phyloP scores from a whole-genome alignment of 2,797 vertebrate genomes.

The Paramormyrops hopkinsi region DNA sequence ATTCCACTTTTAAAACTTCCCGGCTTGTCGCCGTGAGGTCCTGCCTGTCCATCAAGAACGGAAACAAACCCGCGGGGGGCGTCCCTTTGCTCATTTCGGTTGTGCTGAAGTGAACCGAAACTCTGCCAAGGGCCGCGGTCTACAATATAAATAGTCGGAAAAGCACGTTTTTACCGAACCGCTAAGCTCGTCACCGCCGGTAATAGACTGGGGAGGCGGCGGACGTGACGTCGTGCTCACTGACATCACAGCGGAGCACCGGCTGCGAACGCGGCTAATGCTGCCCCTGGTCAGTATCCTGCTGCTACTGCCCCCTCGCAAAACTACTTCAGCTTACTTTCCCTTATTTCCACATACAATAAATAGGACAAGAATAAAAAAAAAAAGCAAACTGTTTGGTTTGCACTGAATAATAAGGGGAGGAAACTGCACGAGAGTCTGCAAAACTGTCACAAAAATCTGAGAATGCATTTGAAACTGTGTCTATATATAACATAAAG shows the following conservation, averaged over 20 bases:
- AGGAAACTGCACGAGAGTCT: neutral
- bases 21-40: slow-evolving; percentile 42
- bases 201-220: neutral
- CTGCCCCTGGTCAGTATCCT: neutral
- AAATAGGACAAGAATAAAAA: neutral
- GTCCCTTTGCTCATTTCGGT: neutral
- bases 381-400: neutral
- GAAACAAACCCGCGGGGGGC: slow-evolving; percentile 14
- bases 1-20: slow-evolving; percentile 37
- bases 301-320: neutral
- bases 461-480: neutral
- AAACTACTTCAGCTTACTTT: neutral
- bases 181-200: neutral
- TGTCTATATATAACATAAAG: neutral
- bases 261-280: neutral
- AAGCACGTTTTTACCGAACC: neutral
- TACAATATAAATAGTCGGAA: neutral
- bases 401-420: neutral
- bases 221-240: neutral
- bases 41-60: slow-evolving; percentile 51
- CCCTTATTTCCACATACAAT: neutral
- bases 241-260: neutral
- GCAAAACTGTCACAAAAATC: slow-evolving; percentile 6
- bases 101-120: neutral
- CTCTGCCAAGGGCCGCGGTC: neutral